A percentile compares a stretch with the other conserved stretches of the same genome.
Evolutionary conservation across 2,113 vertebrate genomes (phyloP).

Genomic region (Neodontobutis hainanensis): DNA sequence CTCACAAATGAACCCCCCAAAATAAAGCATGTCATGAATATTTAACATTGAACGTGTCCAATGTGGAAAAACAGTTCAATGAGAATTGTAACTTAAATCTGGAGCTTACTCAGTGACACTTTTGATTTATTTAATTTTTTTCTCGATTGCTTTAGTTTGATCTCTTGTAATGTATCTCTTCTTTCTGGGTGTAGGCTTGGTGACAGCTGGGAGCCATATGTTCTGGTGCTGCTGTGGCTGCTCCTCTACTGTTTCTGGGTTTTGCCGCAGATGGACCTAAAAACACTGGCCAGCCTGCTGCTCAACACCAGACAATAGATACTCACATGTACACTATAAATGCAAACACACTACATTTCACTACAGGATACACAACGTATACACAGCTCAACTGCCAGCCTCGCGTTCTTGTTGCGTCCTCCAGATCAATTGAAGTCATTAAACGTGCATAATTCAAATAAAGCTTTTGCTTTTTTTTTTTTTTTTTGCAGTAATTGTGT

Average conservation of each 20-base stretch:
- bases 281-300: conserved; percentile 67
- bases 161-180: conserved; percentile 10
- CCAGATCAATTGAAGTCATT: conserved; percentile 41
- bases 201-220: conserved; percentile 75
- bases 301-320: conserved; percentile 61
- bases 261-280: conserved; percentile 85
- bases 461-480: conserved; percentile 27
- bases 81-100: background rate
- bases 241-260: conserved; percentile 90
- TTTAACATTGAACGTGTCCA: background rate
- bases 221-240: conserved; percentile 89
- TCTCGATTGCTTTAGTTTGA: background rate
- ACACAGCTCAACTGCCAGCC: conserved; percentile 35
- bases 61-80: background rate
- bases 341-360: conserved; percentile 6
- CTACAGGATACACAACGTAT: conserved; percentile 5
- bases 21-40: conserved; percentile 5
- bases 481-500: conserved; percentile 44
- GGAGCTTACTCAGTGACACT: background rate
- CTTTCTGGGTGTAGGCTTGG: conserved; percentile 21
- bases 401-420: conserved; percentile 11
- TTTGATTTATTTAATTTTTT: background rate
- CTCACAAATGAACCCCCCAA: background rate
- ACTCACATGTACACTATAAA: background rate
- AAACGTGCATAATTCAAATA: conserved; percentile 37